Evolutionary conservation across 2,113 vertebrate species (phyloP), one percentile per base, ranked within the genome.

Genomic region (Chamaetylas fuelleborni): DNA sequence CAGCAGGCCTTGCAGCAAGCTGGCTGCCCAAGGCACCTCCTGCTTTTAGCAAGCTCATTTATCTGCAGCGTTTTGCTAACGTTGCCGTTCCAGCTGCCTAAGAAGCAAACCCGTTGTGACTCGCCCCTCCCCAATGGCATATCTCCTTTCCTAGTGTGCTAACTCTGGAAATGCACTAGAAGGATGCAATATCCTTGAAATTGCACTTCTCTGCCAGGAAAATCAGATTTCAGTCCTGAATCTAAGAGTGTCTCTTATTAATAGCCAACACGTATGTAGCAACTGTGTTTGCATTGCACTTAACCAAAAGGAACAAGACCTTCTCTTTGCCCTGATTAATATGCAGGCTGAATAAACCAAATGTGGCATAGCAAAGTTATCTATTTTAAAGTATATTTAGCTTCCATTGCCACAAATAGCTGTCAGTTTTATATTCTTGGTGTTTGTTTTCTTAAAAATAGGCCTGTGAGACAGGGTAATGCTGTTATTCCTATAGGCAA

Each of bases 141-240:
- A 95, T 97, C 14, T 3, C 31, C 26, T 97, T 94, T 96, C 93
- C 42, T 76, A 17, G 12, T 47, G 73, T 5, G 12, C 86, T 92
- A 47, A 81, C 81, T 78, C 78, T 92, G 74, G 73, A 93, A 77
- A 78, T 70, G 50, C 92, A 95, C 64, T 11, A 69, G 61, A 91
- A 95, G 77, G 87, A 89, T 58, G 88, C 88, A 87, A 16, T 89
- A 93, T 66, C 83, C 79, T 93, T 92, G 72, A 93, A 94, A 93
- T 7, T 87, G 91, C 43, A 71, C 51, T 57, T 72, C 43, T n/a
- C 50, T 94, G 90, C 86, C 92, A 97, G 88, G 74, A 94, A 95
- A 88, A 92, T 95, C 76, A 91, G 45, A 66, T 93, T 88, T 92
- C 81, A 90, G 22, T 58, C 45, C 69, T 61, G 61, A 79, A 90